Percentiles rank a stretch among this genome's conserved stretches.
Conservation (phyloP, 2,888 invertebrate species). For the Lycaena phlaeas region DNA sequence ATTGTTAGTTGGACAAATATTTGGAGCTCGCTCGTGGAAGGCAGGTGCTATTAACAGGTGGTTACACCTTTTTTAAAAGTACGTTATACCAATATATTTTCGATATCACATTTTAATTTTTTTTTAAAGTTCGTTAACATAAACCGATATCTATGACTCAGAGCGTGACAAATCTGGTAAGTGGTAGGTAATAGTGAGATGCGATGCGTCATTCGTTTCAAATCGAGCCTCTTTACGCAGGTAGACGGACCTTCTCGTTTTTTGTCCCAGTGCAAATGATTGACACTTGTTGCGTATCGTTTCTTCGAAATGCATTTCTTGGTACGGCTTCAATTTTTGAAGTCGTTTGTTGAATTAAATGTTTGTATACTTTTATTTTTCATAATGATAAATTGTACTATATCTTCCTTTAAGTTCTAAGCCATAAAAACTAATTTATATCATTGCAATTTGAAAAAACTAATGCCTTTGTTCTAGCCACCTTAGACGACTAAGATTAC, state of each 20-base stretch:
- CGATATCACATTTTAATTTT: too few relatives aligned
- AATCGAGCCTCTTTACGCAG: not conserved
- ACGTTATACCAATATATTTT: too few relatives aligned
- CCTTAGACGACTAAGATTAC: too few relatives aligned
- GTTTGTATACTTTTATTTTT: too few relatives aligned
- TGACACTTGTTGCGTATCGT: not conserved
- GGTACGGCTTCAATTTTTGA: not conserved
- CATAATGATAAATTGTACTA: too few relatives aligned
- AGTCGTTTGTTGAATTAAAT: not conserved
- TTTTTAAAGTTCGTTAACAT: too few relatives aligned
- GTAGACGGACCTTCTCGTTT: not conserved
- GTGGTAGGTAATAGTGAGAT: not conserved
- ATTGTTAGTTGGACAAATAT: not conserved
- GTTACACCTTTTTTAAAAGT: too few relatives aligned
- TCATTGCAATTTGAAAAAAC: too few relatives aligned
- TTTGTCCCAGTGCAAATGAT: not conserved
- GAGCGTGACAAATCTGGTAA: not conserved
- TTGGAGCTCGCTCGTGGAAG: not conserved
- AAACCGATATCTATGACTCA: constrained; percentile 2
- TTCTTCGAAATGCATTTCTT: not conserved
- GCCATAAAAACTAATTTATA: too few relatives aligned
- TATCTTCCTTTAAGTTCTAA: too few relatives aligned
- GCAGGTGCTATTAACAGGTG: constrained; percentile 4
- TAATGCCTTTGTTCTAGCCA: too few relatives aligned
- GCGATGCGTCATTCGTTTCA: constrained; percentile 5